Conservation (phyloP, 2,888 invertebrate species). For the Drosophila helvetica region DNA sequence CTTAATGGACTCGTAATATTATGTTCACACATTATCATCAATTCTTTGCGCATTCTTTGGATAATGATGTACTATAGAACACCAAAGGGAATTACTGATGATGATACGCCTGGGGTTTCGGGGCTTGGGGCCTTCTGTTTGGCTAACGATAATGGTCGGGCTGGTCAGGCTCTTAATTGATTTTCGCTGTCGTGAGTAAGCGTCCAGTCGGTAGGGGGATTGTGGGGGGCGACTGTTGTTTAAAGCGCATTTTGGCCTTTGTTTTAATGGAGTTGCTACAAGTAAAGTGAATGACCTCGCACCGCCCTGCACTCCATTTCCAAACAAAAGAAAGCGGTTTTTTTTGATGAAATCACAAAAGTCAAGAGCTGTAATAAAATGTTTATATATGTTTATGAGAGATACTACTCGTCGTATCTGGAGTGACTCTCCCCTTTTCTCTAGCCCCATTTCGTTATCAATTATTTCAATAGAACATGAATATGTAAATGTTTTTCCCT, state of each 20-base stretch:
- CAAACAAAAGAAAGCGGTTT: constrained; percentile 11
- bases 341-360: constrained; percentile 10
- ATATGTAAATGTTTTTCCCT: constrained; percentile 16
- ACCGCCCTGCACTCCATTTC: not conserved
- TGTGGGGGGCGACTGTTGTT: constrained; percentile 1
- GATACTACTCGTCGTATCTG: constrained; percentile 4
- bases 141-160: not conserved
- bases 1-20: constrained; percentile 1
- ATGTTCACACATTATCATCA: not conserved
- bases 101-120: not conserved
- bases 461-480: constrained; percentile 19
- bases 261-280: constrained; percentile 18
- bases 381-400: not conserved
- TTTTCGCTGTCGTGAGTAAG: constrained; percentile 34
- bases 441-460: constrained; percentile 25
- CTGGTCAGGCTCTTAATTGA: constrained; percentile 16
- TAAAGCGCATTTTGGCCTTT: constrained; percentile 40
- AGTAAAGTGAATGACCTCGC: constrained; percentile 35
- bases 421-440: constrained; percentile 13
- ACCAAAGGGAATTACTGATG: constrained; percentile 2
- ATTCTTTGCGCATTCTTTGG: constrained; percentile 1
- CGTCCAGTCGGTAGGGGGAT: not conserved
- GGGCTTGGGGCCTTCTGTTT: not conserved
- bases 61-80: not conserved
- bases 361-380: constrained; percentile 2